Conservation (phyloP, 2,888 invertebrate genomes). For the Suillia variegata region DNA sequence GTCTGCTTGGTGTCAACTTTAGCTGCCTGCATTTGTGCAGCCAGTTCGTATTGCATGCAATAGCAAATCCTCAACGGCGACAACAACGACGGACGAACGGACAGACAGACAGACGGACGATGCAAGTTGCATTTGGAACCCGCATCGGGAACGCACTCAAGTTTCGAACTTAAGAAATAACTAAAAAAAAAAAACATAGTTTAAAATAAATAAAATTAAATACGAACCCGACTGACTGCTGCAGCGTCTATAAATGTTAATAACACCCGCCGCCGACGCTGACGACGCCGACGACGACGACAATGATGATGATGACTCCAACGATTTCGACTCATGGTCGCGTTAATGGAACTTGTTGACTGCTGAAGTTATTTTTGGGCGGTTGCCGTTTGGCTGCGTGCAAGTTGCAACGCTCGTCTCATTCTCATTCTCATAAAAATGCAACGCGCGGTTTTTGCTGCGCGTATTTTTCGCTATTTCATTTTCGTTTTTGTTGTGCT, state of each 20-base stretch:
- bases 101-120: no score
- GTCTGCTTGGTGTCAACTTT: conserved; percentile 48
- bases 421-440: no score
- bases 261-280: neutral
- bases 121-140: no score
- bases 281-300: neutral
- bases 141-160: no score
- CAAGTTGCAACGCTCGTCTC: neutral
- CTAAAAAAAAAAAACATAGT: no score
- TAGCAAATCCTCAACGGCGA: neutral
- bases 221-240: neutral
- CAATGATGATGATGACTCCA: neutral
- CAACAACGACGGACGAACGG: no score
- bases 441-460: no score
- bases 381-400: neutral
- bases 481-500: no score
- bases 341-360: conserved; percentile 15
- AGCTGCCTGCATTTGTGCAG: conserved; percentile 10
- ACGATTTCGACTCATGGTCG: conserved; percentile 7
- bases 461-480: no score
- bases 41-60: neutral
- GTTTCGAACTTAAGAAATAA: no score
- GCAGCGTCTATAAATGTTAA: neutral
- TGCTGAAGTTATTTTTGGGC: conserved; percentile 2
- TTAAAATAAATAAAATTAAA: no score